A percentile compares a stretch with the other conserved stretches of the same genome.
Evolutionary conservation across 2,113 vertebrate genomes (phyloP).

Genomic region (Psammodynastes pulverulentus): DNA sequence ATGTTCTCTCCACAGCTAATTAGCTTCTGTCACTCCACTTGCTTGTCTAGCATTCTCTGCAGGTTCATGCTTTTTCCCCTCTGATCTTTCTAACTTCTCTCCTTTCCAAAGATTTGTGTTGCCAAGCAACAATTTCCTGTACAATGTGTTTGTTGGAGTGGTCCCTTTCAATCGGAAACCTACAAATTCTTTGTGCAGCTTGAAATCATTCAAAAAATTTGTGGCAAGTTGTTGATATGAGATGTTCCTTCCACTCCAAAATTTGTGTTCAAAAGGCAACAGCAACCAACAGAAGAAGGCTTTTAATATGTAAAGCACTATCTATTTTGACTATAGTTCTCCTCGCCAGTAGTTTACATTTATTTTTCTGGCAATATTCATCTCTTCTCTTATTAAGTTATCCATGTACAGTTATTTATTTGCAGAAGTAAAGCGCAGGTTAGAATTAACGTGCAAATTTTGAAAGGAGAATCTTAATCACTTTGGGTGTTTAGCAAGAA

Average conservation of each 20-base stretch:
- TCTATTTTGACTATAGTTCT: background rate
- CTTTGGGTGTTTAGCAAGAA: conserved; percentile 43
- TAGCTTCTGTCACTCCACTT: conserved; percentile 16
- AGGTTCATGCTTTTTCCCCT: background rate
- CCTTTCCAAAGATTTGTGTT: conserved; percentile 27
- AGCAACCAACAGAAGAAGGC: background rate
- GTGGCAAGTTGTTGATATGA: conserved; percentile 8
- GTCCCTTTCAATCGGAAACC: conserved; percentile 6
- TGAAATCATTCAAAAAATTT: conserved; percentile 34
- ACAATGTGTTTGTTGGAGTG: background rate
- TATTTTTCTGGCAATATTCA: conserved; percentile 34
- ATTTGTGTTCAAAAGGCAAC: conserved; percentile 8
- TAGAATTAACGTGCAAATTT: conserved; percentile 50
- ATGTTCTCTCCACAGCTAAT: background rate
- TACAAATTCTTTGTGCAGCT: background rate
- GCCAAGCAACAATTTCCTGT: conserved; percentile 26
- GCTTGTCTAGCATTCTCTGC: background rate
- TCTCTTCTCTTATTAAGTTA: conserved; percentile 44
- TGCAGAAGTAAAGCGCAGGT: conserved; percentile 26
- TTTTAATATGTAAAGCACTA: background rate
- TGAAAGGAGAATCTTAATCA: conserved; percentile 43
- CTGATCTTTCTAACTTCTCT: conserved; percentile 17
- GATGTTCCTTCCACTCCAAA: background rate
- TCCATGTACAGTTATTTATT: conserved; percentile 30
- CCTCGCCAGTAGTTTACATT: conserved; percentile 15